These are phyloP conservation scores for Oryzias curvinotus DNA, from an alignment of 2,113 vertebrate species.

Conservation along the genomic window DNA sequence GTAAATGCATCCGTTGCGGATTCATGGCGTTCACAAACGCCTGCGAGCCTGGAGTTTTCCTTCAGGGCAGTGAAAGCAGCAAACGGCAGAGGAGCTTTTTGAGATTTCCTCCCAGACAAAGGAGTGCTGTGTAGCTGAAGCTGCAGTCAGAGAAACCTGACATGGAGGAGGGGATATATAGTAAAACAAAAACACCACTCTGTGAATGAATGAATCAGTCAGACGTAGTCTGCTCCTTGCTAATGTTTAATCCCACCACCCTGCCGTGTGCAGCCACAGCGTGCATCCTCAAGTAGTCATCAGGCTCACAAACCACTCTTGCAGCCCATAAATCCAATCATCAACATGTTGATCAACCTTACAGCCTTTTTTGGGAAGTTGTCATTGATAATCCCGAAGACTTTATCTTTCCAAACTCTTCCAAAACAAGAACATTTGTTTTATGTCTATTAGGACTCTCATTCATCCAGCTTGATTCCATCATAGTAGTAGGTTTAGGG, in stretches of 20 bases:
- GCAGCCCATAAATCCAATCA: slow-evolving; percentile 5
- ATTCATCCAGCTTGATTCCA: too few relatives aligned
- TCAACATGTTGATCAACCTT: slow-evolving; percentile 5
- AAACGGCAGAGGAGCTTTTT: slow-evolving; percentile 41
- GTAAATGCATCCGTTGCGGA: slow-evolving; percentile 44
- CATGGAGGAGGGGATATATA: slow-evolving; percentile 35
- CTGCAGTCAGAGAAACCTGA: slow-evolving; percentile 44
- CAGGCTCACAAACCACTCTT: neutral
- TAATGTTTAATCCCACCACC: slow-evolving; percentile 21
- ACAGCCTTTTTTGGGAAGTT: slow-evolving; percentile 19
- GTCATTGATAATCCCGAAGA: slow-evolving; percentile 18
- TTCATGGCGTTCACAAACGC: slow-evolving; percentile 42
- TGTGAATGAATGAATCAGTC: slow-evolving; percentile 46
- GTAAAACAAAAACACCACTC: slow-evolving; percentile 19
- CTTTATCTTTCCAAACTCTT: neutral
- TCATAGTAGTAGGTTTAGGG: too few relatives aligned
- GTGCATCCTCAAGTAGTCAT: slow-evolving; percentile 1
- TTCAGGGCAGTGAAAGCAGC: slow-evolving; percentile 31
- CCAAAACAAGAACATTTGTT: too few relatives aligned
- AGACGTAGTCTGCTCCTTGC: slow-evolving; percentile 52
- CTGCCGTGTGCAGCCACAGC: slow-evolving; percentile 10
- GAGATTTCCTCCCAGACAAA: slow-evolving; percentile 51
- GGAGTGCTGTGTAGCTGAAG: slow-evolving; percentile 39
- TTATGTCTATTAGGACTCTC: too few relatives aligned
- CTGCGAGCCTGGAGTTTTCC: slow-evolving; percentile 22